Percentiles rank a stretch among this genome's conserved stretches.
Conservation (phyloP, 2,113 vertebrate genomes). For the Euleptes europaea region DNA sequence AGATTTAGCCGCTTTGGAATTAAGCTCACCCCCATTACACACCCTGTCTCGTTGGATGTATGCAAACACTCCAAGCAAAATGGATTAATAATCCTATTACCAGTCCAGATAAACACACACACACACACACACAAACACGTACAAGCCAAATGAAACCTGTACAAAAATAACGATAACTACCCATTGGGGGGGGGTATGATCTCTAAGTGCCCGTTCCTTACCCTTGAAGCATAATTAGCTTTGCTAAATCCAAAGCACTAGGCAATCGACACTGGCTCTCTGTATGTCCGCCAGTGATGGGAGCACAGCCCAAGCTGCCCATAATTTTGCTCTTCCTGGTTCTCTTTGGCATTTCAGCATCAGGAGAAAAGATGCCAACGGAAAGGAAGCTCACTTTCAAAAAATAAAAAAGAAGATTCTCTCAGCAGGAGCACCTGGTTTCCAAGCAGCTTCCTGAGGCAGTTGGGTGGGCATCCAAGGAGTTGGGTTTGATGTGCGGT, state of each 20-base stretch:
- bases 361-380: constrained; percentile 13
- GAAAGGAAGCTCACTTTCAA: not conserved
- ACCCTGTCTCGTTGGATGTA: constrained; percentile 59
- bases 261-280: rapidly evolving
- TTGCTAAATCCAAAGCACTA: not conserved
- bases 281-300: not conserved
- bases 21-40: constrained; percentile 46
- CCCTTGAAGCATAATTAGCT: constrained; percentile 56
- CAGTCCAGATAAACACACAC: constrained; percentile 58
- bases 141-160: constrained; percentile 58
- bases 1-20: constrained; percentile 33
- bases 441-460: constrained; percentile 18
- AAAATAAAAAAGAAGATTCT: too few relatives aligned
- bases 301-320: not conserved
- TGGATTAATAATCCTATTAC: constrained; percentile 70
- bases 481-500: not conserved
- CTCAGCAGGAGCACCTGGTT: constrained; percentile 18
- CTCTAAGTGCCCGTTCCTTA: not conserved
- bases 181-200: constrained; percentile 41
- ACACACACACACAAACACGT: constrained; percentile 3
- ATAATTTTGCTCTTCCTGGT: rapidly evolving
- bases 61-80: constrained; percentile 56
- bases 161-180: constrained; percentile 65
- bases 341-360: not conserved
- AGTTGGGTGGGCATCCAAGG: constrained; percentile 22